Evolutionary conservation across 2,888 invertebrate species (phyloP).

Genomic region (Cheilosia impressa): DNA sequence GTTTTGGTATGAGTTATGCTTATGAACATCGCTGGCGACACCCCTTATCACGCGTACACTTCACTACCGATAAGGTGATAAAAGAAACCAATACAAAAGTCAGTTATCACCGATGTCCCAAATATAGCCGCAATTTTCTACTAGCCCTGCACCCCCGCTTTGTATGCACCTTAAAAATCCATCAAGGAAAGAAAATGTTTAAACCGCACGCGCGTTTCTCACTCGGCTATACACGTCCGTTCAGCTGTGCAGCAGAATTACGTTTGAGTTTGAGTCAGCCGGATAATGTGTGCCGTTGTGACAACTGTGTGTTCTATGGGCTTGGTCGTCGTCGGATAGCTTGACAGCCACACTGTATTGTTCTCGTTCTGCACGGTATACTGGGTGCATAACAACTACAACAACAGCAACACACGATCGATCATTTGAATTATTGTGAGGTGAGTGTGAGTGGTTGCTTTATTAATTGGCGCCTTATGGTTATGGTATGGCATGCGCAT

Average conservation of each 20-base stretch:
- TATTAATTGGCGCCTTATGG: slow-evolving; percentile 61
- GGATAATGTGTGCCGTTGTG: slow-evolving; percentile 25
- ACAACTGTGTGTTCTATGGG: slow-evolving; percentile 63
- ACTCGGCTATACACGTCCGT: slow-evolving; percentile 60
- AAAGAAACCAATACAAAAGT: slow-evolving; percentile 8
- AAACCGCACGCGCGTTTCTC: slow-evolving; percentile 39
- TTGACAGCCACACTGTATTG: slow-evolving; percentile 60
- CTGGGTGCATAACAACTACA: too few species aligned
- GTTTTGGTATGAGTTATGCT: neutral
- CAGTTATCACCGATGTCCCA: slow-evolving; percentile 45
- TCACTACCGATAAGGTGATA: slow-evolving; percentile 42
- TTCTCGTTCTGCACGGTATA: slow-evolving; percentile 11
- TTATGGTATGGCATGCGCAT: slow-evolving; percentile 65
- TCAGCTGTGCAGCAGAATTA: slow-evolving; percentile 60
- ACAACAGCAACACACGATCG: slow-evolving; percentile 45
- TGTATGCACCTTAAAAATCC: slow-evolving; percentile 21
- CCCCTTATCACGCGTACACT: slow-evolving; percentile 43
- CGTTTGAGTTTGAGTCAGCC: slow-evolving; percentile 59
- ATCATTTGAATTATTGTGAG: slow-evolving; percentile 3
- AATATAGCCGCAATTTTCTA: slow-evolving; percentile 22
- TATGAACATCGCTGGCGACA: neutral
- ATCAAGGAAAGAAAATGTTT: slow-evolving; percentile 2
- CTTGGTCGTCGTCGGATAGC: slow-evolving; percentile 32
- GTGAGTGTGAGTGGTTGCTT: slow-evolving; percentile 33
- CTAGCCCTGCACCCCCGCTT: slow-evolving; percentile 19